Evolutionary conservation across 2,113 vertebrate genomes (phyloP).

Genomic region (Chionodraco myersi): DNA sequence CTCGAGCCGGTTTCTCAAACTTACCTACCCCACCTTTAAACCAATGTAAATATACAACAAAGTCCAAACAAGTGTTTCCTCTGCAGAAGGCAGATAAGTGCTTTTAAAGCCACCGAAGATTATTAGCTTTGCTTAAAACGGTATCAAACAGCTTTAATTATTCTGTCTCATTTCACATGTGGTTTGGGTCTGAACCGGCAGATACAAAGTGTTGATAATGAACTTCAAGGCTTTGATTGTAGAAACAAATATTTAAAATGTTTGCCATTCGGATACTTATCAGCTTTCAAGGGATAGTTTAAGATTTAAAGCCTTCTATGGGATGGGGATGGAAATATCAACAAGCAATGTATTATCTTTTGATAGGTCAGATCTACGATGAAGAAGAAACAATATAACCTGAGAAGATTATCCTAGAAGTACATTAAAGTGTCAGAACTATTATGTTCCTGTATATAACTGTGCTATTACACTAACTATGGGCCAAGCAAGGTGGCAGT

Average conservation of each 20-base stretch:
- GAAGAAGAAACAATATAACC: neutral
- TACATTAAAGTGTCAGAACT: neutral
- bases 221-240: neutral
- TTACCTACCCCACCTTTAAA: constrained; percentile 22
- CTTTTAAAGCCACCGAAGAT: constrained; percentile 48
- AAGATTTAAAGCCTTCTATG: neutral
- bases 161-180: neutral
- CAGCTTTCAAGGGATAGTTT: neutral
- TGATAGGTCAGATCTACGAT: neutral
- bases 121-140: constrained; percentile 46
- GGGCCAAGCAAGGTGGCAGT: neutral
- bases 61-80: constrained; percentile 57
- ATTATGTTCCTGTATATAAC: neutral
- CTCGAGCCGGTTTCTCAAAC: too few species aligned
- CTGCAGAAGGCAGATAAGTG: constrained; percentile 19
- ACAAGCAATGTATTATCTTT: neutral
- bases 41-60: constrained; percentile 64
- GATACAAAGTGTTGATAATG: neutral
- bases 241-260: neutral
- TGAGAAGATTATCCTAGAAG: neutral
- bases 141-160: neutral
- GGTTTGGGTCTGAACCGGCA: neutral
- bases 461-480: neutral
- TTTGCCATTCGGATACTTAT: neutral
- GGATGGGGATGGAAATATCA: constrained; percentile 5